Evolutionary conservation across 2,888 invertebrate species (phyloP), one percentile per base, ranked within the genome.

Genomic region (Melipona beecheii): DNA sequence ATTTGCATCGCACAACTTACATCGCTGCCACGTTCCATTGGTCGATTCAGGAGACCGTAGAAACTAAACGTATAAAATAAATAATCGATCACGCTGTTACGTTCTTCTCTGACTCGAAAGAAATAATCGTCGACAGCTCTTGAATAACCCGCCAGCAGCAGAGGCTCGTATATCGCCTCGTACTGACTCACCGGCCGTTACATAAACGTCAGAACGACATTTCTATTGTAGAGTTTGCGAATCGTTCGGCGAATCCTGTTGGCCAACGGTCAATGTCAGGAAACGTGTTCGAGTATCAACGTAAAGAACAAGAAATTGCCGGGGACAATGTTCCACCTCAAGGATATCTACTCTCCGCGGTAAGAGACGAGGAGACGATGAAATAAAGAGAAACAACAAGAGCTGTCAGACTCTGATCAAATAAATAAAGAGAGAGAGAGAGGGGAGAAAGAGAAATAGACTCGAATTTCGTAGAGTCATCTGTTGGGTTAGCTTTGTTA

Each of bases 241-340:
- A 75, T 75, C 36, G 43, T 64, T 62, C 24, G 56, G 31, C 24
- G 64, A 83, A 75, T 77, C 43, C 75, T 72, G 79, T 43, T 68
- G 76, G 80, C 70, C 79, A 82, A 81, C 74, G 79, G 78, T 78
- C 87, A 87, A 87, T 87, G 87, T 87, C 81, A 86, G 78, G 49
- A 73, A 82, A 72, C 75, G 79, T 74, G 86, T 78, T 78, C 66
- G 74, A 73, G 81, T 75, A 70, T 65, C 78, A 31, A 52, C 62
- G 65, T 70, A 74, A 66, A 69, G 87, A 72, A 71, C 85, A 87
- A 87, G 85, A 81, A 78, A 86, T 83, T 58, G 74, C 70, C 70
- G 90, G 85, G 91, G 93, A 92, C 93, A 93, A 93, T 92, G 93
- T 90, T 93, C 93, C 91, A 87, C 86, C 78, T 90, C 93, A 93